Evolutionary conservation across 2,888 invertebrate species (phyloP), one percentile per base, ranked within the genome.

Genomic region (Plebejus anna): DNA sequence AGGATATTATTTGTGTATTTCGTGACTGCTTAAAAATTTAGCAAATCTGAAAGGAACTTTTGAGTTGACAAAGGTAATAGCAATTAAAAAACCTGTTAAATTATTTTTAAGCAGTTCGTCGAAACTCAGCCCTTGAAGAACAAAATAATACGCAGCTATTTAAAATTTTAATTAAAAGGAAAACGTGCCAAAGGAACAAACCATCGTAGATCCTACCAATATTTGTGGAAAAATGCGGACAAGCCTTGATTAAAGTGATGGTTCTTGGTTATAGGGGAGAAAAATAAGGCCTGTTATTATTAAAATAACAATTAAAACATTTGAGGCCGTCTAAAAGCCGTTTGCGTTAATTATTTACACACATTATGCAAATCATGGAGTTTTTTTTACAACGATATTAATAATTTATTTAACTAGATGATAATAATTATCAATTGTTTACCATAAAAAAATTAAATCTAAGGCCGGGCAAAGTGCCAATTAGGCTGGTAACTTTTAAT

Each of bases 71-170:
- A 42, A 72, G 28, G 22, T 3, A 72, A 22, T 13, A 1, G 1
- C 51, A 72, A 72, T 72, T 72, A 72, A 28, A 32, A 72, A 72
- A 11, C 72, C 72, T 51, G 51, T 72, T 51, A 72, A 51, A n/a
- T 47, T 71, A 13, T n/a, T 42, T 47, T 0, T 7, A 28, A 72
- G 51, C n/a, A 3, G n/a, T 71, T 71, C 16, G 55, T 51, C 51
- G 28, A 32, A 73, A 72, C 47, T 51, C 28, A 16, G 55, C 7
- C 36, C 28, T 71, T 42, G 42, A 55, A 1, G n/a, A 32, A 22
- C 22, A 22, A 73, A 38, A 73, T 32, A 51, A 55, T 55, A 55
- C 51, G 51, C 16, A 16, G 28, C 73, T 1, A 32, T 55, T 73
- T 32, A 11, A 2, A 73, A 28, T 73, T 16, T 73, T 32, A 13